Evolutionary conservation across 2,113 vertebrate species (phyloP).

Genomic region (Glareola pratincola): DNA sequence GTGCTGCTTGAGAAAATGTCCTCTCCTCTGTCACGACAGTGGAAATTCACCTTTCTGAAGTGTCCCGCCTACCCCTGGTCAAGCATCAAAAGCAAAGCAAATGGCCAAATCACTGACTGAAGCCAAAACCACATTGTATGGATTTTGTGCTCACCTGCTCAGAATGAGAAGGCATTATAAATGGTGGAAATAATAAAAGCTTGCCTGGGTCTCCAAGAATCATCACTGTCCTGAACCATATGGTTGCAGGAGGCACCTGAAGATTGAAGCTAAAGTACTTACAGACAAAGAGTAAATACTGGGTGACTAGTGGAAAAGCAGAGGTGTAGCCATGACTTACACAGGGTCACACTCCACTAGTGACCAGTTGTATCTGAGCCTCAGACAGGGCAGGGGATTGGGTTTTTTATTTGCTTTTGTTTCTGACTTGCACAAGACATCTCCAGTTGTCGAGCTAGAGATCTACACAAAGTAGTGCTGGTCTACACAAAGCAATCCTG

Average conservation of each 20-base stretch:
- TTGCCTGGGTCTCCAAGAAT: not conserved
- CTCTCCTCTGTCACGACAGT: not conserved
- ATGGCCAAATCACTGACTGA: not conserved
- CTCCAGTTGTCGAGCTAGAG: not conserved
- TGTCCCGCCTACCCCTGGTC: not conserved
- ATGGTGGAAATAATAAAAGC: not conserved
- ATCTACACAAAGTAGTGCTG: not conserved
- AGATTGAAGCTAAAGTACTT: not conserved
- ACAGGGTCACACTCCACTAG: not conserved
- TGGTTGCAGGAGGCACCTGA: not conserved
- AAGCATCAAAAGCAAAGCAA: not conserved
- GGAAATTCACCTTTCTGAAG: not conserved
- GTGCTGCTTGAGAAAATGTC: accelerated
- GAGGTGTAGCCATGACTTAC: not conserved
- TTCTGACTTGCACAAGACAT: not conserved
- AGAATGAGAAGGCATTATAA: not conserved
- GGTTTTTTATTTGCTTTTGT: not conserved
- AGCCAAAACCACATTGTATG: not conserved
- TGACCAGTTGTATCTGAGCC: not conserved
- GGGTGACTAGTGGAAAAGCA: not conserved
- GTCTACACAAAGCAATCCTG: not conserved
- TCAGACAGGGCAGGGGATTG: not conserved
- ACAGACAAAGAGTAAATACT: not conserved
- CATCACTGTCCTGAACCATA: not conserved
- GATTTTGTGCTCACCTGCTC: not conserved